A percentile compares a stretch with the other conserved stretches of the same genome.
These are phyloP conservation scores for Zaprionus nigranus DNA, from an alignment of 1,140 invertebrate species.

Conservation along the genomic window DNA sequence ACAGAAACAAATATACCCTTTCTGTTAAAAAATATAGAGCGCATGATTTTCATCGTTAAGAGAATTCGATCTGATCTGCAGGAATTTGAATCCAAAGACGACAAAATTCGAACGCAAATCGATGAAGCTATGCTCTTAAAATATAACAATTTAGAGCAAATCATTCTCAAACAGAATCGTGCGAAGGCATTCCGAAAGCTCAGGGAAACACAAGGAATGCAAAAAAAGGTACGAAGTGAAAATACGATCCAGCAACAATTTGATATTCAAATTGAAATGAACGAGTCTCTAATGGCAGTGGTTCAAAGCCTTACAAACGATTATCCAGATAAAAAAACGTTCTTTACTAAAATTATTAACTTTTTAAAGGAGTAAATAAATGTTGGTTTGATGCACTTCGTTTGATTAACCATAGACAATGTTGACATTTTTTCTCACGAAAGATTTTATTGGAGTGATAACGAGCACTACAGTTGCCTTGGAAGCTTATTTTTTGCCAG, in stretches of 20 bases:
- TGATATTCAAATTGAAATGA: slow-evolving; percentile 85
- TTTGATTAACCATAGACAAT: too few species aligned
- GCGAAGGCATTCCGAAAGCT: slow-evolving; percentile 86
- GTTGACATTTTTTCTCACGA: neutral
- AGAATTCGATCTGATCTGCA: slow-evolving; percentile 84
- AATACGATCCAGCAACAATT: slow-evolving; percentile 84
- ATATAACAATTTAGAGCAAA: slow-evolving; percentile 86
- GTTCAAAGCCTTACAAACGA: slow-evolving; percentile 86
- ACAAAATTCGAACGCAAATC: slow-evolving; percentile 82
- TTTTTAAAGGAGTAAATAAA: slow-evolving; percentile 82
- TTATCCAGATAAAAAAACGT: slow-evolving; percentile 86
- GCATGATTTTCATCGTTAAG: slow-evolving; percentile 56
- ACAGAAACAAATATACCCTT: slow-evolving; percentile 51
- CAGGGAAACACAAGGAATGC: slow-evolving; percentile 81
- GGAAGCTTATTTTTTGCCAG: too few species aligned
- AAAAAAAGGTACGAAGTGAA: slow-evolving; percentile 79
- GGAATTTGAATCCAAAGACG: slow-evolving; percentile 84
- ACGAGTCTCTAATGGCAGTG: slow-evolving; percentile 85
- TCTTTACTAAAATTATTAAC: slow-evolving; percentile 86
- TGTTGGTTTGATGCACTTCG: neutral
- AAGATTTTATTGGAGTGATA: neutral
- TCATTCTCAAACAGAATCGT: slow-evolving; percentile 87
- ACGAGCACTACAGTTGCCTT: neutral
- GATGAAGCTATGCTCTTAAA: slow-evolving; percentile 81
- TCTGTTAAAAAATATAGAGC: slow-evolving; percentile 72